A percentile compares a stretch with the other conserved stretches of the same genome.
These are phyloP conservation scores for Hyaena hyaena DNA, from an alignment of 2,113 vertebrate genomes.

Conservation along the genomic window DNA sequence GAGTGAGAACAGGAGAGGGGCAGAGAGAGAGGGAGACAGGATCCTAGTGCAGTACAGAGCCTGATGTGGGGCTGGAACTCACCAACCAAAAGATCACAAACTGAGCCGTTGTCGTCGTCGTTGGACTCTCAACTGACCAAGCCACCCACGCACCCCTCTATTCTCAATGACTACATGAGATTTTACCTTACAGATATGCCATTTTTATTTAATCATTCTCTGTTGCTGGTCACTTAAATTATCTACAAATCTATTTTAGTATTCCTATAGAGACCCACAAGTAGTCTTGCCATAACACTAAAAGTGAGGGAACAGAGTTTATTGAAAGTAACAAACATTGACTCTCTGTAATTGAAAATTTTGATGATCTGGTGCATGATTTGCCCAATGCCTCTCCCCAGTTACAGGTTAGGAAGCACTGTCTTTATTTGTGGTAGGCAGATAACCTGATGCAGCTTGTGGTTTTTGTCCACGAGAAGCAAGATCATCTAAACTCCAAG, in stretches of 20 bases:
- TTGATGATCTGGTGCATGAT: background rate
- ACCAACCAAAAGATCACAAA: too few species aligned
- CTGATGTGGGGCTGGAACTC: too few species aligned
- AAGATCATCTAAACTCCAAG: background rate
- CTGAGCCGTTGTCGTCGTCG: too few species aligned
- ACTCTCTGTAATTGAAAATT: background rate
- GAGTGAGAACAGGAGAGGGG: too few species aligned
- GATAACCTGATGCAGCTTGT: background rate
- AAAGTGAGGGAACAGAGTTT: background rate
- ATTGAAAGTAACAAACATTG: background rate
- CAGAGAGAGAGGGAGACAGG: too few species aligned
- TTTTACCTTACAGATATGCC: background rate
- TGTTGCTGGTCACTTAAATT: background rate
- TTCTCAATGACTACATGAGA: background rate
- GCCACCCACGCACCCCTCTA: background rate
- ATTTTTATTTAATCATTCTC: conserved; percentile 26
- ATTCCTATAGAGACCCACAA: background rate
- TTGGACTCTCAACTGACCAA: too few species aligned
- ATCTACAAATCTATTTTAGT: background rate
- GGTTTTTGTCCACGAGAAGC: background rate
- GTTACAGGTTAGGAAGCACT: background rate
- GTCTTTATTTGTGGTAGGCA: background rate
- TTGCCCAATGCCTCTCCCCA: background rate
- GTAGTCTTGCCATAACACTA: background rate
- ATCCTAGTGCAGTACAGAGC: too few species aligned